These are phyloP conservation scores for Crotophaga sulcirostris DNA, from an alignment of 2,113 vertebrate genomes.

Conservation along the genomic window DNA sequence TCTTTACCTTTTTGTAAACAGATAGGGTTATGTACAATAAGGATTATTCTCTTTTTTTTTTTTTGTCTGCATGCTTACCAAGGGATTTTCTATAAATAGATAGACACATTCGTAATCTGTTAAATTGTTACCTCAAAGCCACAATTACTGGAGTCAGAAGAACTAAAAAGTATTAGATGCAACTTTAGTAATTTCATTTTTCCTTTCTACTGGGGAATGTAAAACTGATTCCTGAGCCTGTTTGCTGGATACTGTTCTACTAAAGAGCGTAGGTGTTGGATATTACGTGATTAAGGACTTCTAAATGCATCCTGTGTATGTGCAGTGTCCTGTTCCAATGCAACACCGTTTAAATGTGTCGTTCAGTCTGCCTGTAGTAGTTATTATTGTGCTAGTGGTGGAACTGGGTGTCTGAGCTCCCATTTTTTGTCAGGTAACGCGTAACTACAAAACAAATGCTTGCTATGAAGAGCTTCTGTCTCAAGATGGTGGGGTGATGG, in stretches of 20 bases:
- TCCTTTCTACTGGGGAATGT: not conserved
- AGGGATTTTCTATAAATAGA: not conserved
- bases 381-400: not conserved
- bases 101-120: not conserved
- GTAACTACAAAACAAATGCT: accelerated
- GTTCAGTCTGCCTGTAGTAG: too few species aligned
- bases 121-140: not conserved
- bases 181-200: not conserved
- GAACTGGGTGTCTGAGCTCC: not conserved
- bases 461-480: not conserved
- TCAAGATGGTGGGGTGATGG: not conserved
- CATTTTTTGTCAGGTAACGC: not conserved
- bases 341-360: accelerated
- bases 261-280: not conserved
- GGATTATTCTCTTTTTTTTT: not conserved
- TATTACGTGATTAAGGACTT: not conserved
- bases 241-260: accelerated
- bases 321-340: not conserved
- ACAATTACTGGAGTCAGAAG: not conserved
- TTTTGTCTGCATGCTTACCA: not conserved
- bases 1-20: not conserved
- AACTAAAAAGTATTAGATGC: not conserved
- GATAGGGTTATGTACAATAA: not conserved
- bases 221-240: not conserved
- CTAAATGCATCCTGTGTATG: not conserved